phyloP scores from a whole-genome alignment of 1,140 invertebrate genomes.

The Gonioctena quinquepunctata region DNA sequence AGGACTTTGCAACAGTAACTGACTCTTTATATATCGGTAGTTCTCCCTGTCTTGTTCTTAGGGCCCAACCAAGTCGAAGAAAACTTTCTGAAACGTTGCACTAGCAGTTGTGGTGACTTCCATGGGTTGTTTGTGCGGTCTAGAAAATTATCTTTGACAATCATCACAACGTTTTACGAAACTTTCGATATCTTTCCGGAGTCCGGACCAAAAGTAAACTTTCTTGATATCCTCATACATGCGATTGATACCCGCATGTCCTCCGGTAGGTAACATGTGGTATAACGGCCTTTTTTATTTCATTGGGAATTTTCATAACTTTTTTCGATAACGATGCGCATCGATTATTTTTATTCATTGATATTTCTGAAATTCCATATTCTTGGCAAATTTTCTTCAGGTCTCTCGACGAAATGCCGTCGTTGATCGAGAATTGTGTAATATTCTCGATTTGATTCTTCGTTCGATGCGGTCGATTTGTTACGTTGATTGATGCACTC shows the following conservation, averaged over 20 bases:
- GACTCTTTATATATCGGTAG: conserved; percentile 23
- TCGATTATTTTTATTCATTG: conserved; percentile 20
- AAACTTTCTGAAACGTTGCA: conserved; percentile 28
- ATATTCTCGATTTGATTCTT: too few species aligned
- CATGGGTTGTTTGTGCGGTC: conserved; percentile 20
- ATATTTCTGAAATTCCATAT: conserved; percentile 24
- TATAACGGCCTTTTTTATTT: conserved; percentile 1
- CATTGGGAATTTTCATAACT: conserved; percentile 4
- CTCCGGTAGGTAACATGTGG: conserved; percentile 29
- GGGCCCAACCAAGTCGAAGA: conserved; percentile 32
- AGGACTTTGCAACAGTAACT: conserved; percentile 25
- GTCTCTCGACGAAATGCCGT: conserved; percentile 27
- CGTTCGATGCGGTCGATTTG: too few species aligned
- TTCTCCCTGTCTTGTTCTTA: conserved; percentile 26
- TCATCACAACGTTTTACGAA: conserved; percentile 31
- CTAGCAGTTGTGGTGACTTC: conserved; percentile 26
- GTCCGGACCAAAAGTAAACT: conserved; percentile 28
- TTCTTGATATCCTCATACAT: conserved; percentile 36
- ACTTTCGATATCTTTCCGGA: conserved; percentile 25
- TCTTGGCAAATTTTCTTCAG: conserved; percentile 20
- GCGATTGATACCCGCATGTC: conserved; percentile 32
- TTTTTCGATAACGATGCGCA: conserved; percentile 9
- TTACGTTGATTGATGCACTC: too few species aligned
- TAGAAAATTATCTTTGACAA: conserved; percentile 31
- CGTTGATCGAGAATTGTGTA: conserved; percentile 25